Evolutionary conservation across 2,888 invertebrate species (phyloP), one percentile per base, ranked within the genome.

Genomic region (Celastrina argiolus): DNA sequence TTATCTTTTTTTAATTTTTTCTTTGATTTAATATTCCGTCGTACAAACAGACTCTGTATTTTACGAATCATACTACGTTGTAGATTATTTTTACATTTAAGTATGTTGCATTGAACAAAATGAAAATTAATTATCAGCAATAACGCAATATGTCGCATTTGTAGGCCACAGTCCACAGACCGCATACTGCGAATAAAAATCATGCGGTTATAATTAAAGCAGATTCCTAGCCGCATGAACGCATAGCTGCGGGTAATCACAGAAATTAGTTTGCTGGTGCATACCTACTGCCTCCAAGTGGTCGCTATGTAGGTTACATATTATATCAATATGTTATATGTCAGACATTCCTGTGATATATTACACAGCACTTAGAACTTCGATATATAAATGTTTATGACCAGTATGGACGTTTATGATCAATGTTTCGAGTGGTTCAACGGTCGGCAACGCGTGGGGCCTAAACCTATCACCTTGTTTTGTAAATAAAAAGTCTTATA

Each of bases 141-240:
- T 22, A 34, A 31, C 34, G 16, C 10, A 34, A 34, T 3, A 10
- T 31, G 59, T 16, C 16, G 22, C 39, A 22, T 22, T 61, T 39
- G n/a, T n/a, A n/a, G n/a, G n/a, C 39, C 36, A 8, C 18, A 22
- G 39, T 39, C 61, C 61, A 10, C 61, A 39, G 22, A 36, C 61
- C 61, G 22, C 61, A 61, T 39, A 14, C 7, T 61, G 39, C 22
- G 6, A 61, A 61, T 61, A 61, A 61, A 61, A 61, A 34, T 18
- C 61, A 61, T 59, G 16, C 34, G 59, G 39, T 39, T 22, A 34
- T 59, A 59, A 61, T 61, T 61, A 61, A 22, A 22, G 61, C 34
- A 61, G 61, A 39, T 61, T 61, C 58, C 28, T 4, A 14, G 56
- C n/a, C 28, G 7, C n/a, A 28, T 28, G 58, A 31, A 28, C 16